Base-by-base conservation (phyloP, 64 coral and sea anemone species). In the Pocillopora damicornis region DNA sequence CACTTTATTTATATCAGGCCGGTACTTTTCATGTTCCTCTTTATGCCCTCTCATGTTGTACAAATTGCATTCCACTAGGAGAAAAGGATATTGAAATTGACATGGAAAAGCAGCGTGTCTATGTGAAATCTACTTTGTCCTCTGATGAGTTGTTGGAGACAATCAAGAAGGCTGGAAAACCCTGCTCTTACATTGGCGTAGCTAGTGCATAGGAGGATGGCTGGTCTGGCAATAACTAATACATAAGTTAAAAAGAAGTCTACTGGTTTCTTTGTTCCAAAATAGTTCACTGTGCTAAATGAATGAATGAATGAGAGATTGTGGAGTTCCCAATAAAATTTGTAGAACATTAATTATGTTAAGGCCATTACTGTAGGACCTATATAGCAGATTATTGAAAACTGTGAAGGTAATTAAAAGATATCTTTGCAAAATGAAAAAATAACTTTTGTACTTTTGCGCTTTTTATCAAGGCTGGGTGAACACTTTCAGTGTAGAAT, bases 141-240 rank as follows among this genome's bases (percentile, higher is more conserved):
- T 84, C 95, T 18, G 95, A 98, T 82, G 81, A 94, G 38, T 63
- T 98, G 2, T 82, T 98, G 56, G 95, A 82, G 87, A 58, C 77
- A 34, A 98, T 98, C 35, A 94, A 98, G 86, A 98, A 98, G 73
- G 86, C 95, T 60, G 95, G 95, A 18, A 98, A 98, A 76, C 78
- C 83, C 58, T 87, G 87, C 8, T 87, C 86, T 4, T 98, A 92
- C 62, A 74, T 94, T 90, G 95, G 95, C 13, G 75, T 73, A 63
- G 91, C 86, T 22, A 93, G 36, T 16, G 15, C 66, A 4, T 63
- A 1, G 0, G 10, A 73, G 30, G 11, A 17, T 4, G 16, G 22
- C 13, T 22, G 7, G 42, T 45, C 37, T 11, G 11, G 17, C 14
- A 75, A 13, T 45, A 15, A 18, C 57, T 45, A 15, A 51, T 77